Conservation (phyloP, 2,797 vertebrate species). For the Ispidina picta region DNA sequence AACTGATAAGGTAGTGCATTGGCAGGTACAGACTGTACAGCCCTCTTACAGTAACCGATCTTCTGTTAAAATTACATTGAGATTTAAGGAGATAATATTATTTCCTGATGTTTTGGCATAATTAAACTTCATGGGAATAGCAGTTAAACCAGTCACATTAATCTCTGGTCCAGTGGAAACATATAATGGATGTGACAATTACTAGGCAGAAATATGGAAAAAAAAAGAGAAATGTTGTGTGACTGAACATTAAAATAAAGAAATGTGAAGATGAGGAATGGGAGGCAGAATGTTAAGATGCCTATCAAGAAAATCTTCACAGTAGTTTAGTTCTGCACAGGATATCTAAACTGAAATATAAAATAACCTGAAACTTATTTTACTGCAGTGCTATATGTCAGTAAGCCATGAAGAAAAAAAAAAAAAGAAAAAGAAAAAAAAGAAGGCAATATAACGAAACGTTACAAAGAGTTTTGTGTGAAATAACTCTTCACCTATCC, state of each 20-base stretch:
- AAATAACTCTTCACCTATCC: background rate
- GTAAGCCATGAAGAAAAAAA: background rate
- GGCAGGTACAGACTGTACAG: background rate
- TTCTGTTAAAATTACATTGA: background rate
- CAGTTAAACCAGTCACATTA: background rate
- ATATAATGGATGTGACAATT: background rate
- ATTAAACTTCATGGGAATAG: background rate
- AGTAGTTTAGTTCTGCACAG: background rate
- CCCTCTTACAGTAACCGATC: background rate
- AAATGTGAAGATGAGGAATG: background rate
- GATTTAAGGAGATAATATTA: background rate
- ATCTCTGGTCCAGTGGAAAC: background rate
- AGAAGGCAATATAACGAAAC: background rate
- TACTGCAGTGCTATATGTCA: background rate
- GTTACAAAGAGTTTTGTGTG: background rate
- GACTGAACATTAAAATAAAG: background rate
- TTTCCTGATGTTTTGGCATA: background rate
- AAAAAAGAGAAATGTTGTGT: background rate
- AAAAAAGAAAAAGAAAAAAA: too few relatives aligned
- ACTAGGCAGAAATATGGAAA: background rate
- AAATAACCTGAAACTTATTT: background rate
- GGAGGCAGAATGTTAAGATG: background rate
- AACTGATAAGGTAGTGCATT: background rate
- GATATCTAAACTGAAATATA: background rate
- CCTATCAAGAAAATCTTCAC: background rate